A percentile compares a stretch with the other conserved stretches of the same genome.
Evolutionary conservation across 2,888 invertebrate species (phyloP).

Genomic region (Coelinius sp.): DNA sequence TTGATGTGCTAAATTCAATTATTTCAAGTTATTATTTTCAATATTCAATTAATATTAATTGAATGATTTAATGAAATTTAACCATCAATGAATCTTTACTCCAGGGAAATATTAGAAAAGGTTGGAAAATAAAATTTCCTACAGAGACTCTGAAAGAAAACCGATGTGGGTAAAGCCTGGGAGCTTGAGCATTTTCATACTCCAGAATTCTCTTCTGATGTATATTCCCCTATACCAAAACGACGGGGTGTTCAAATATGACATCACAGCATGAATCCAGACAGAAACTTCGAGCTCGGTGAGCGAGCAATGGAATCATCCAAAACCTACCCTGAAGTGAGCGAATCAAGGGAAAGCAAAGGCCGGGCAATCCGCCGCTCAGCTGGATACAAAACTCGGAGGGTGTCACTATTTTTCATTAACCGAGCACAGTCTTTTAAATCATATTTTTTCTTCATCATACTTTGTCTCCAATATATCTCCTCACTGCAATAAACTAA

Average conservation of each 20-base stretch:
- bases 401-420: conserved; percentile 67
- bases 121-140: not conserved
- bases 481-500: too few relatives aligned
- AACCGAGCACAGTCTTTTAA: conserved; percentile 50
- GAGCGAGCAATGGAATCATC: conserved; percentile 58
- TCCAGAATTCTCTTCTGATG: conserved; percentile 11
- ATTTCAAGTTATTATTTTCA: not conserved
- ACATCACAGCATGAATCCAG: conserved; percentile 63
- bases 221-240: conserved; percentile 28
- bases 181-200: not conserved
- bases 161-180: not conserved
- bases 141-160: not conserved
- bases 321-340: conserved; percentile 56
- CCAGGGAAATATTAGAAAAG: not conserved
- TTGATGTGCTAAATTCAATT: conserved; percentile 6
- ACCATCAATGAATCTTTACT: not conserved
- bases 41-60: not conserved
- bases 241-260: conserved; percentile 58
- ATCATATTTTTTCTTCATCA: conserved; percentile 19
- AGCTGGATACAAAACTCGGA: conserved; percentile 56
- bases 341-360: conserved; percentile 51
- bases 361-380: conserved; percentile 61
- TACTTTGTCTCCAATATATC: not conserved
- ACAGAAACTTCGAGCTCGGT: conserved; percentile 55
- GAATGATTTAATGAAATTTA: conserved; percentile 12